Conservation (phyloP, 2,113 vertebrate species). For the Narcine bancroftii region DNA sequence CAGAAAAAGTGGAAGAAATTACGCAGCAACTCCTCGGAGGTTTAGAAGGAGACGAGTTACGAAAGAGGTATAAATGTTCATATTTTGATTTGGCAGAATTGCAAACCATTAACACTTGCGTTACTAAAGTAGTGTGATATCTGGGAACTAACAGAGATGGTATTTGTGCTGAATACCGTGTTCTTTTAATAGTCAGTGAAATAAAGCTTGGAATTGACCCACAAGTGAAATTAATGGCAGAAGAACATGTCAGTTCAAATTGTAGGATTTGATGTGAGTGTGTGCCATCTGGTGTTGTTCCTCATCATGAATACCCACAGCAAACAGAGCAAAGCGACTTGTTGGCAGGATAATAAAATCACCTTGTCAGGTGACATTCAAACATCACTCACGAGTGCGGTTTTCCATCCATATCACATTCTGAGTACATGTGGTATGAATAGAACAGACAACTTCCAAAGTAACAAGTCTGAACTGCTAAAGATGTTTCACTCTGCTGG, state of each 20-base stretch:
- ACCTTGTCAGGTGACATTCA: neutral
- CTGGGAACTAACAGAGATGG: neutral
- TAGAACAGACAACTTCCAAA: neutral
- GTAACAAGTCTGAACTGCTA: neutral
- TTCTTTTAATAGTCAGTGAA: neutral
- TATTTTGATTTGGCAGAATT: neutral
- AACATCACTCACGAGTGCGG: neutral
- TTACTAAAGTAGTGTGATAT: neutral
- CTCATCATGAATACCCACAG: neutral
- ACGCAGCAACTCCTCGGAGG: conserved; percentile 74
- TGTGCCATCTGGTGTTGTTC: neutral
- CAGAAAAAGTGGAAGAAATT: conserved; percentile 78
- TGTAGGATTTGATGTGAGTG: neutral
- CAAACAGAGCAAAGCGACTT: neutral
- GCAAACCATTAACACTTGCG: neutral
- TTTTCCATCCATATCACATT: neutral
- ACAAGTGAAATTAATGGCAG: neutral
- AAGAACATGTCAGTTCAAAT: neutral
- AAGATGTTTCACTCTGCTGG: neutral
- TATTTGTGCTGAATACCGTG: neutral
- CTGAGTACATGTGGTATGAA: neutral
- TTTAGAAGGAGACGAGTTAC: conserved; percentile 66
- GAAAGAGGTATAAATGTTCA: conserved; percentile 61
- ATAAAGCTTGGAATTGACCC: neutral
- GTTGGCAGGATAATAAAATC: neutral